Base-by-base conservation (phyloP, 2,113 vertebrate genomes). In the Cettia cetti region DNA sequence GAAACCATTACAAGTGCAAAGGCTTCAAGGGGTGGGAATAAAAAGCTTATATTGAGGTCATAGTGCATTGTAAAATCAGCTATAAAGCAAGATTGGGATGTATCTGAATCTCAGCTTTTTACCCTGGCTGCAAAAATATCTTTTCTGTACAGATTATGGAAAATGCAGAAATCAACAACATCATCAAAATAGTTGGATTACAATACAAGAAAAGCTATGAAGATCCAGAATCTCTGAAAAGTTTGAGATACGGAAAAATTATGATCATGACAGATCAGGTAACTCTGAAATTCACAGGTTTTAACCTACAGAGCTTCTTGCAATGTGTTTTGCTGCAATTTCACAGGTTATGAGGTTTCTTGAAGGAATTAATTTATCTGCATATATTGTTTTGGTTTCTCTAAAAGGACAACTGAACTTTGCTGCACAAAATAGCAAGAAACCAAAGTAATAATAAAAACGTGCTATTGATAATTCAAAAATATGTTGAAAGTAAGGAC, bases 181-280 rank as follows among this genome's bases (percentile, higher is more conserved):
- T 99, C 93, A 99, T 99, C 94, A 99, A 99, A 98, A 99, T 99
- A 64, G 99, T 99, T 68, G 99, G 99, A 63, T 98, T 99, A 11
- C 99, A 99, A 11, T 99, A 99, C 95, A 99, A 99, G 96, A 99
- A 99, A 97, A 99, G 99, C 95, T 99, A 99, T n/a, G 99, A 99
- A 9, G 99, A 99, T 95, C 97, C 99, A 40, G 99, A 99, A 92
- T 99, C 99, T 37, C 97, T 99, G 94, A 99, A 99, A 96, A 97
- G 97, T 19, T 97, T 99, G 79, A 99, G 99, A 90, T 99, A 99
- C 2, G 99, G 99, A 84, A 99, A 97, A 97, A 99, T 99, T 97
- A 99, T 99, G 99, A 99, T 99, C 92, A 99, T 99, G 99, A 99
- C 99, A 3, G 99, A 99, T 98, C 99, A 99, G 99, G 99, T 99